Evolutionary conservation across 2,888 invertebrate species (phyloP).

Genomic region (Frankliniella intonsa): DNA sequence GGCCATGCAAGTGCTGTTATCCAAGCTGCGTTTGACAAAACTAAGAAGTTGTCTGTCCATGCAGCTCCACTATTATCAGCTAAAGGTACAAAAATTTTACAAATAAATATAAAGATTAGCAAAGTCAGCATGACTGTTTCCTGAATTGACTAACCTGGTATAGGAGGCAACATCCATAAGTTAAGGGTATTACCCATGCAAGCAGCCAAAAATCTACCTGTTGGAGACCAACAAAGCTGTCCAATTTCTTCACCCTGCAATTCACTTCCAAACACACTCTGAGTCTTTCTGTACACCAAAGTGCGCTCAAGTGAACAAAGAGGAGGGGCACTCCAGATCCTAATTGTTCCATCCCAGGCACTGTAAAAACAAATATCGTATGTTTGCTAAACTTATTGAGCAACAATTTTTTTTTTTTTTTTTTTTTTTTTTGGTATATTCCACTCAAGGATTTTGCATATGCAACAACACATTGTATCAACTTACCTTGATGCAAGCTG

Average conservation of each 20-base stretch:
- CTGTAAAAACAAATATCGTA: conserved; percentile 42
- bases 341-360: conserved; percentile 58
- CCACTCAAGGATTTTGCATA: neutral
- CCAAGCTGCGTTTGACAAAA: conserved; percentile 49
- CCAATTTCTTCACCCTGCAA: conserved; percentile 50
- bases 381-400: neutral
- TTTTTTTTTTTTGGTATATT: neutral
- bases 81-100: conserved; percentile 31
- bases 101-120: neutral
- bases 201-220: conserved; percentile 54
- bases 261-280: conserved; percentile 50
- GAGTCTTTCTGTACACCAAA: conserved; percentile 52
- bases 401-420: neutral
- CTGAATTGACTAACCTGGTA: neutral
- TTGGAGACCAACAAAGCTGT: conserved; percentile 53
- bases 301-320: conserved; percentile 52
- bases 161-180: conserved; percentile 51
- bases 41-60: conserved; percentile 41
- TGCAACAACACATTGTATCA: neutral
- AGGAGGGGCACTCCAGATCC: conserved; percentile 52
- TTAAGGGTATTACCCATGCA: conserved; percentile 56
- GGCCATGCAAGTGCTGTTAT: conserved; percentile 54
- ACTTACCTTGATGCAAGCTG: conserved; percentile 52
- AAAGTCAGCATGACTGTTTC: neutral
- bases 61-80: conserved; percentile 35